Evolutionary conservation across 2,113 vertebrate genomes (phyloP).

Genomic region (Apus apus): DNA sequence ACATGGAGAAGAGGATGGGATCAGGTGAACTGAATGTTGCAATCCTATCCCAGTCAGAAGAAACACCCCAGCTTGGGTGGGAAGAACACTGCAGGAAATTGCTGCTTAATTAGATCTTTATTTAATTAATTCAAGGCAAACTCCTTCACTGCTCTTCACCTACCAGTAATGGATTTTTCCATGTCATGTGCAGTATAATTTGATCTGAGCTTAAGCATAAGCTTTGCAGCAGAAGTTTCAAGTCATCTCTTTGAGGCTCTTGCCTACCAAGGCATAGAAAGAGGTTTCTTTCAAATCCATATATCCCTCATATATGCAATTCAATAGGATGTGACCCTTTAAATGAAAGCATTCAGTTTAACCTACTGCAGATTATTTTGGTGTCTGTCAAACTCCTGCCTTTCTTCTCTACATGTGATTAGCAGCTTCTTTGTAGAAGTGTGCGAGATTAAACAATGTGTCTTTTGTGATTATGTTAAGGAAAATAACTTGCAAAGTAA

Average conservation of each 20-base stretch:
- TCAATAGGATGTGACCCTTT: neutral
- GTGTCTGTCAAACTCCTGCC: neutral
- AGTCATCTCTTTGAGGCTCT: neutral
- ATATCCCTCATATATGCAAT: neutral
- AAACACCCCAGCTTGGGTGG: neutral
- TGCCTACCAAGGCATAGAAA: neutral
- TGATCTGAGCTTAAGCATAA: neutral
- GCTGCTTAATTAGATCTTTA: neutral
- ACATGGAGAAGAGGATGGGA: neutral
- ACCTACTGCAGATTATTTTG: neutral
- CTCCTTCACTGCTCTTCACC: neutral
- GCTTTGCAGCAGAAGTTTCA: neutral
- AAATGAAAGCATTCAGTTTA: neutral
- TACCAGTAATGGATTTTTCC: neutral
- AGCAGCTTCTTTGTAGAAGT: neutral
- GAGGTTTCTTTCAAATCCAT: neutral
- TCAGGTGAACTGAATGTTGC: neutral
- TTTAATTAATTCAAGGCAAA: neutral
- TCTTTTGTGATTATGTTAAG: neutral
- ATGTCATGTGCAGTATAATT: neutral
- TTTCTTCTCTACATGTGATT: neutral
- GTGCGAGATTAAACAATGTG: neutral
- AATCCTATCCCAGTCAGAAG: neutral
- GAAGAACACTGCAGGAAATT: neutral
- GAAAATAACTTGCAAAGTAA: neutral